These are phyloP conservation scores for Simalia tracyae DNA, from an alignment of 2,797 vertebrate species.

Conservation along the genomic window DNA sequence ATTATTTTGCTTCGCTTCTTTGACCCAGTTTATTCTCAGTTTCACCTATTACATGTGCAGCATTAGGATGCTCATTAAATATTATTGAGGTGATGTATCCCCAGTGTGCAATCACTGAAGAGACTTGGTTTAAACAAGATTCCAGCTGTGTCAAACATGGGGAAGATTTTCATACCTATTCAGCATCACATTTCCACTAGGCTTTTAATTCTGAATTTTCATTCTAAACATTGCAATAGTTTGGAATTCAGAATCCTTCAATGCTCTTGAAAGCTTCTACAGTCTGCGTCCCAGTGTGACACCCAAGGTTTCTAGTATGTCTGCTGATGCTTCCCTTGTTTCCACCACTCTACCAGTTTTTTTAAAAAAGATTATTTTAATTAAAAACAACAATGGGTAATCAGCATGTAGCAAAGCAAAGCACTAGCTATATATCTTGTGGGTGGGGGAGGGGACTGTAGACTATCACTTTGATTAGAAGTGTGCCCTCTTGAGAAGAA, in stretches of 20 bases:
- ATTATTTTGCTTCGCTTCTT: neutral
- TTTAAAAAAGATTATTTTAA: neutral
- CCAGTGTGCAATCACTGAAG: neutral
- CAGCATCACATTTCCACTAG: neutral
- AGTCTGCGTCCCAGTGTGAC: neutral
- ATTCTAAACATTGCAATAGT: neutral
- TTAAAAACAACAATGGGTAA: neutral
- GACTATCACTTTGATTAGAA: neutral
- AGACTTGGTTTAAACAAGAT: neutral
- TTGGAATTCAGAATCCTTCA: neutral
- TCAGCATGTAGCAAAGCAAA: neutral
- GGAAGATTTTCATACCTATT: neutral
- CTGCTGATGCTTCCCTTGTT: neutral
- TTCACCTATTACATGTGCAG: neutral
- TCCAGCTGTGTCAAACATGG: neutral
- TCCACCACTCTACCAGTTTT: neutral
- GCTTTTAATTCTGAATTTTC: neutral
- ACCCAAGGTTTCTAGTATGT: neutral
- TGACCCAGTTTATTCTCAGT: neutral
- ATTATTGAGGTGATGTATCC: neutral
- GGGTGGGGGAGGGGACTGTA: no score
- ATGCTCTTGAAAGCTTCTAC: neutral
- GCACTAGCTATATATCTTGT: neutral
- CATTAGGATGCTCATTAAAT: neutral
- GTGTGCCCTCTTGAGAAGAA: neutral